These are phyloP conservation scores for Papilio machaon DNA, from an alignment of 1,140 invertebrate genomes.

Conservation along the genomic window DNA sequence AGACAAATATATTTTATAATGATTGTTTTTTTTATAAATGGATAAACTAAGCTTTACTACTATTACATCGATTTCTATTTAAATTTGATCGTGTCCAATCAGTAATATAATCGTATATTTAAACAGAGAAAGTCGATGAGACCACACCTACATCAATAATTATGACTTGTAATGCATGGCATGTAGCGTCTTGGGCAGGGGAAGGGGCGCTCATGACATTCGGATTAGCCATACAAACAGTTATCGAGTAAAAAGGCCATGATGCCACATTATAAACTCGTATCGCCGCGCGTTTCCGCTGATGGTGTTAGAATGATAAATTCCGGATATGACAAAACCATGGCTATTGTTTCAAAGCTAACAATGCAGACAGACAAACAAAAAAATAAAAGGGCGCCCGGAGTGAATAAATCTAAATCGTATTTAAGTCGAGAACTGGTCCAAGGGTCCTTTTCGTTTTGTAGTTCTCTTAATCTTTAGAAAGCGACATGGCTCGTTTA, in stretches of 20 bases:
- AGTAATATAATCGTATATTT: constrained; percentile 4
- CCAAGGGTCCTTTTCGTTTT: constrained; percentile 44
- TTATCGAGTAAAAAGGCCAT: constrained; percentile 71
- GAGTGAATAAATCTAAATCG: constrained; percentile 77
- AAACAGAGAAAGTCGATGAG: constrained; percentile 42
- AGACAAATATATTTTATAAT: not conserved
- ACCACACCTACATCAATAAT: constrained; percentile 42
- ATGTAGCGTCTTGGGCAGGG: constrained; percentile 36
- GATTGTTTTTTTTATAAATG: not conserved
- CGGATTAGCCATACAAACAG: constrained; percentile 54
- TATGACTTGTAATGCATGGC: constrained; percentile 47
- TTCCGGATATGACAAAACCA: constrained; percentile 75
- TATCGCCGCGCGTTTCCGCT: constrained; percentile 73
- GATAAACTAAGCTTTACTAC: not conserved
- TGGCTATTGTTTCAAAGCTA: constrained; percentile 73
- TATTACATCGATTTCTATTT: constrained; percentile 24
- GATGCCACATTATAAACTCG: constrained; percentile 77
- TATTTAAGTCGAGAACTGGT: constrained; percentile 68
- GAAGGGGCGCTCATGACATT: constrained; percentile 52
- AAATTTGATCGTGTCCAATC: constrained; percentile 16
- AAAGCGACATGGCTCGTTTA: constrained; percentile 33
- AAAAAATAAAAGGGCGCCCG: constrained; percentile 64
- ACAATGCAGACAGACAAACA: constrained; percentile 74
- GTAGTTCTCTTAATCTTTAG: constrained; percentile 34
- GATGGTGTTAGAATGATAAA: constrained; percentile 79